These are phyloP conservation scores for Uromys caudimaculatus DNA, from an alignment of 2,797 vertebrate species.

Conservation along the genomic window DNA sequence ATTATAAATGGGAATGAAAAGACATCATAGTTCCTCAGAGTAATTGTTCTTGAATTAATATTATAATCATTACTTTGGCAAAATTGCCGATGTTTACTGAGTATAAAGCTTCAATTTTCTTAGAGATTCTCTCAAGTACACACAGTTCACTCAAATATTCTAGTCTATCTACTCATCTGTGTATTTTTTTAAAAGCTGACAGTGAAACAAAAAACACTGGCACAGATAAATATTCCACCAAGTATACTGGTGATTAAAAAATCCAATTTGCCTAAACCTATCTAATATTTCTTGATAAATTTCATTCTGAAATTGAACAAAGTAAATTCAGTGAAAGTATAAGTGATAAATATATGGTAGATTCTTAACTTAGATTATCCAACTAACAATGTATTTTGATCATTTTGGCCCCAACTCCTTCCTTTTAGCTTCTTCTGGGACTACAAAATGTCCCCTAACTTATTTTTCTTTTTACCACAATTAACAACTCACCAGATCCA, in stretches of 20 bases:
- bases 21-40: not conserved
- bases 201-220: not conserved
- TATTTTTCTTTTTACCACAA: not conserved
- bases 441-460: not conserved
- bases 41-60: not conserved
- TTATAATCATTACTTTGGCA: not conserved
- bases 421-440: not conserved
- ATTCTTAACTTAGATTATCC: not conserved
- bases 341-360: not conserved
- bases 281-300: not conserved
- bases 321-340: not conserved
- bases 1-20: not conserved
- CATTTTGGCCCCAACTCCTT: too few relatives aligned
- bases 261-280: not conserved
- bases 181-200: not conserved
- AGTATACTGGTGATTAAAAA: not conserved
- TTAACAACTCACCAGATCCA: not conserved
- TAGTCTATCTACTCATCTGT: not conserved
- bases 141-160: not conserved
- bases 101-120: not conserved
- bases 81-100: not conserved
- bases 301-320: not conserved
- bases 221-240: not conserved
- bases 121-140: not conserved
- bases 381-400: not conserved